Conservation (phyloP, 2,888 invertebrate genomes). For the Eupithecia inturbata region DNA sequence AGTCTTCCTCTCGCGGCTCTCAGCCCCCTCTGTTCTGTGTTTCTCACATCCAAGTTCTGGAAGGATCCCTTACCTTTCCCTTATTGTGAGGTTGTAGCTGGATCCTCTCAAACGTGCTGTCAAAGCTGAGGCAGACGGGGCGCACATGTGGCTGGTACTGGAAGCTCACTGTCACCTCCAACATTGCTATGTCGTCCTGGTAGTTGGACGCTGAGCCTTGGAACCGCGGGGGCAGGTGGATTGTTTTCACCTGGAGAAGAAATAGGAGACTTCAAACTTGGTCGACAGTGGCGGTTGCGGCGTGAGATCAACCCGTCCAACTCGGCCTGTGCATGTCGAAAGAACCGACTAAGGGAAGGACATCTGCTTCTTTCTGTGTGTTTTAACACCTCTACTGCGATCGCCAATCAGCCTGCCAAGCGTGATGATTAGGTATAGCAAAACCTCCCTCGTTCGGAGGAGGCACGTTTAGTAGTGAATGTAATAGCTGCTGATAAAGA, state of each 20-base stretch:
- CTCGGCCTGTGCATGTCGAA: too few species aligned
- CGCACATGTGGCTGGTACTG: constrained; percentile 67
- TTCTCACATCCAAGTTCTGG: neutral
- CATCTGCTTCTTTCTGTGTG: too few species aligned
- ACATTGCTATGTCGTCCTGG: constrained; percentile 83
- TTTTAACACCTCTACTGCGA: too few species aligned
- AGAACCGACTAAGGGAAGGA: too few species aligned
- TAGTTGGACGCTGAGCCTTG: constrained; percentile 78
- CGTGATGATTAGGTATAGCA: too few species aligned
- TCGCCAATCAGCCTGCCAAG: too few species aligned
- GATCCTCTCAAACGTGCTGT: constrained; percentile 30
- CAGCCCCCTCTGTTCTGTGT: neutral
- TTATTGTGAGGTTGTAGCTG: constrained; percentile 37
- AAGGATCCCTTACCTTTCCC: constrained; percentile 33
- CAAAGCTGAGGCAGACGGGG: constrained; percentile 80
- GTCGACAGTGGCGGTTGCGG: too few species aligned
- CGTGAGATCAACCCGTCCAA: too few species aligned
- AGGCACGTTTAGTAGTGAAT: too few species aligned
- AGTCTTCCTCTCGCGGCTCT: neutral
- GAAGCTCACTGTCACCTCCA: constrained; percentile 70
- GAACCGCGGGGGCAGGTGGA: constrained; percentile 74
- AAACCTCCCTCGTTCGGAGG: too few species aligned
- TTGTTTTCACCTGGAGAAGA: constrained; percentile 59
- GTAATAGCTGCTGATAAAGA: too few species aligned
- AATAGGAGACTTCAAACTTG: neutral